These are phyloP conservation scores for Dastarcus helophoroides DNA, from an alignment of 2,888 invertebrate genomes.

Conservation along the genomic window DNA sequence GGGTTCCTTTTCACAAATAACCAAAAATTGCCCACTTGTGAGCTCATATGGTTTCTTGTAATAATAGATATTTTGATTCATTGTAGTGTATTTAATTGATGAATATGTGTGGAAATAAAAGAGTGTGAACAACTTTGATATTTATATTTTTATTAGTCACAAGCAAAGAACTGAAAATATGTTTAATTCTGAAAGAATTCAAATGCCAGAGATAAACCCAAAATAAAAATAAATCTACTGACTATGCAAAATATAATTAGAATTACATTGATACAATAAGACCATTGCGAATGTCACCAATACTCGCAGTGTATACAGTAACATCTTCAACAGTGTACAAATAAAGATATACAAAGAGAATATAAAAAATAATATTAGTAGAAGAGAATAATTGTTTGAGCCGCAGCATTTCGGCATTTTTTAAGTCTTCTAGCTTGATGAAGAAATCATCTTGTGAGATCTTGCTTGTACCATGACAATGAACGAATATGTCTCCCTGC, in stretches of 20 bases:
- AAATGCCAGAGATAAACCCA: background rate
- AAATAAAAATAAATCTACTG: constrained; percentile 2
- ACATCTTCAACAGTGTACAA: no score
- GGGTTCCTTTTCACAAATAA: no score
- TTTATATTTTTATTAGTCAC: background rate
- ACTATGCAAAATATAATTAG: background rate
- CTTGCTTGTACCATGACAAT: constrained; percentile 9
- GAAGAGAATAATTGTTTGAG: background rate
- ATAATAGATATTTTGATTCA: no score
- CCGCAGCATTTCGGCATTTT: constrained; percentile 4
- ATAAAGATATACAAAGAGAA: no score
- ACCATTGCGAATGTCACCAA: no score
- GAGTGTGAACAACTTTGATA: no score
- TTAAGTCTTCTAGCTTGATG: constrained; percentile 9
- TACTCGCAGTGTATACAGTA: no score
- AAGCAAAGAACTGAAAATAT: constrained; percentile 2
- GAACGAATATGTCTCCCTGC: constrained; percentile 8
- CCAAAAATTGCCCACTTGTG: no score
- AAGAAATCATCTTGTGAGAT: constrained; percentile 8
- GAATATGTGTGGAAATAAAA: no score
- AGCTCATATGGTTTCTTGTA: no score
- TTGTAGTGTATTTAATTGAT: no score
- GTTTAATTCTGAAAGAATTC: background rate
- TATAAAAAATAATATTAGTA: no score
- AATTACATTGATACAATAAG: constrained; percentile 1